A percentile compares a stretch with the other conserved stretches of the same genome.
Conservation (phyloP, 2,797 vertebrate species). For the Halcyon leucocephala region DNA sequence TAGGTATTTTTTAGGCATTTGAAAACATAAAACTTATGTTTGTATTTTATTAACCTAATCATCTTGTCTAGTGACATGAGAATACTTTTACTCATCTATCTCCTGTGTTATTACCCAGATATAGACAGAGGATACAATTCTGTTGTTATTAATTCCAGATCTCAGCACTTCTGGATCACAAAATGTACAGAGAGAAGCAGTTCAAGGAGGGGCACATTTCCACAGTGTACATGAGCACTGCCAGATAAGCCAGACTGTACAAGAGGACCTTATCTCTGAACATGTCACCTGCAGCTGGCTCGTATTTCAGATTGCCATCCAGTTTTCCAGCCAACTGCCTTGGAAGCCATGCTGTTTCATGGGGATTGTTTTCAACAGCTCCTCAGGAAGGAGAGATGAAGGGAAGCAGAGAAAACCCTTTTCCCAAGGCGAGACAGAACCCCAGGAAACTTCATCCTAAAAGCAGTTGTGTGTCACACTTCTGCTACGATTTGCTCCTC, state of each 20-base stretch:
- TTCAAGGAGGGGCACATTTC: background rate
- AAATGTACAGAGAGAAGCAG: background rate
- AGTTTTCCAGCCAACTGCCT: background rate
- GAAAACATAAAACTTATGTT: background rate
- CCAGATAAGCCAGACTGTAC: background rate
- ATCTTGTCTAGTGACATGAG: background rate
- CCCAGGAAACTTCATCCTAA: background rate
- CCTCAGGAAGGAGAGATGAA: background rate
- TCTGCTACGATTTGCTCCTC: background rate
- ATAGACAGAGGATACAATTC: background rate
- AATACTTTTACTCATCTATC: background rate
- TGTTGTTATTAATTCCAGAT: background rate
- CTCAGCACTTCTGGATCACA: background rate
- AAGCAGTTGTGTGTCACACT: background rate
- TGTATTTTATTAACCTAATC: background rate
- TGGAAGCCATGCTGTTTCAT: background rate
- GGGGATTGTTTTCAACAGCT: background rate
- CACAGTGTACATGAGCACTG: background rate
- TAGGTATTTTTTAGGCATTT: background rate
- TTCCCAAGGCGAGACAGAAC: background rate
- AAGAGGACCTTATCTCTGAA: background rate
- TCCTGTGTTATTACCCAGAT: background rate
- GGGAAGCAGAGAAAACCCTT: background rate
- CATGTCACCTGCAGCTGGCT: background rate
- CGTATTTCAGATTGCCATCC: background rate